Percentiles rank a stretch among this genome's conserved stretches.
Evolutionary conservation across 2,888 invertebrate genomes (phyloP).

Genomic region (Noctua pronuba): DNA sequence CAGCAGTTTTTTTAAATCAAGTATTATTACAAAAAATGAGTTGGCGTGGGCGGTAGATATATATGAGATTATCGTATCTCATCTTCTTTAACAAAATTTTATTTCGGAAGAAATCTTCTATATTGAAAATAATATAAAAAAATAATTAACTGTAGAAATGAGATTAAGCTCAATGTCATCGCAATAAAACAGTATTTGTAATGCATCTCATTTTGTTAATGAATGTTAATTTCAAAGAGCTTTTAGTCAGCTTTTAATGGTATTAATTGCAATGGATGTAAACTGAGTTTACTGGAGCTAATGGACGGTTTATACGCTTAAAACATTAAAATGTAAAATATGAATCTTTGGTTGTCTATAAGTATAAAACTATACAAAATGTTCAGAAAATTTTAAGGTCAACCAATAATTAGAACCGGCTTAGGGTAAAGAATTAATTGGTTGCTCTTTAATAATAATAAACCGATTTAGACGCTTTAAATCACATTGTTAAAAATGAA

Average conservation of each 20-base stretch:
- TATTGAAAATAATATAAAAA: background rate
- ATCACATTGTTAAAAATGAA: background rate
- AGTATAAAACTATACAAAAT: background rate
- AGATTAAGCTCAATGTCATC: conserved; percentile 8
- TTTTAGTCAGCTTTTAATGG: conserved; percentile 29
- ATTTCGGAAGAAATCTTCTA: background rate
- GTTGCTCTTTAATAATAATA: background rate
- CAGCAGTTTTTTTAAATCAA: background rate
- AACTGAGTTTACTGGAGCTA: conserved; percentile 26
- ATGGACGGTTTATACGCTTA: conserved; percentile 19
- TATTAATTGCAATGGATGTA: conserved; percentile 36
- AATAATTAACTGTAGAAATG: conserved; percentile 6
- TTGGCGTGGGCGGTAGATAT: background rate
- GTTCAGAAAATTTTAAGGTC: background rate
- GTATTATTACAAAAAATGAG: background rate
- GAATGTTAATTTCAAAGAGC: conserved; percentile 22
- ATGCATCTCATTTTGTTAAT: conserved; percentile 24
- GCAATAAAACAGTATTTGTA: conserved; percentile 19
- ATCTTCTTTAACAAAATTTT: conserved; percentile 23
- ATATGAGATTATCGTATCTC: background rate
- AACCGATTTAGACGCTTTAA: background rate
- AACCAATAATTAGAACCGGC: background rate
- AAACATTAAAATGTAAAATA: background rate
- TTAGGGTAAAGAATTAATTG: background rate
- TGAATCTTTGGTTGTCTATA: no score